Evolutionary conservation across 2,113 vertebrate species (phyloP).

Genomic region (Heptranchias perlo): DNA sequence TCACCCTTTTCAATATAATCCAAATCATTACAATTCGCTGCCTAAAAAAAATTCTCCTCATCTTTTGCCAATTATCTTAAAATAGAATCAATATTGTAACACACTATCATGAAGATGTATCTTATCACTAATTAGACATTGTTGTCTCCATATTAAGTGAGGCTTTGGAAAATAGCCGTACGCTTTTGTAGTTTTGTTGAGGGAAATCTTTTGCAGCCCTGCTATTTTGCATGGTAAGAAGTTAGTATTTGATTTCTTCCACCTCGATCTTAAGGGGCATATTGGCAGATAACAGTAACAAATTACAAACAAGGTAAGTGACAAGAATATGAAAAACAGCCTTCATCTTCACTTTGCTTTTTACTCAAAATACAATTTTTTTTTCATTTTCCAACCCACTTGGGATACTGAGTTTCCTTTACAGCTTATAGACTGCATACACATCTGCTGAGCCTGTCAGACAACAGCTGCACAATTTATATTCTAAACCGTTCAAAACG

Average conservation of each 20-base stretch:
- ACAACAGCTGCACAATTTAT: slow-evolving; percentile 22
- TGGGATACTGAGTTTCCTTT: background rate
- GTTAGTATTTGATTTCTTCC: background rate
- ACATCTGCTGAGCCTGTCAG: slow-evolving; percentile 18
- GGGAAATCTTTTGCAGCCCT: background rate
- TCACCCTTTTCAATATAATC: background rate
- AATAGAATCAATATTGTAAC: background rate
- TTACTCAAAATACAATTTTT: background rate
- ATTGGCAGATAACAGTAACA: background rate
- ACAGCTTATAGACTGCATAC: background rate
- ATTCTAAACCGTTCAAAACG: background rate
- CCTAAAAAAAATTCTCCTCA: background rate
- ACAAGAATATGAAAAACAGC: background rate
- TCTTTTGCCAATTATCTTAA: background rate
- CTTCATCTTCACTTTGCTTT: background rate
- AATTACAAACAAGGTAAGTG: background rate
- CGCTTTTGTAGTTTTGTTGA: background rate
- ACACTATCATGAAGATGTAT: background rate
- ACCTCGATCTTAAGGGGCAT: background rate
- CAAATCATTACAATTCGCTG: background rate
- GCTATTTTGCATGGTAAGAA: background rate
- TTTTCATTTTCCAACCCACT: background rate
- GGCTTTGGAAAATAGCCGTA: background rate
- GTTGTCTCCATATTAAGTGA: background rate
- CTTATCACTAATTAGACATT: background rate